Base-by-base conservation (phyloP, 1,140 invertebrate species). In the Lithobius niger region DNA sequence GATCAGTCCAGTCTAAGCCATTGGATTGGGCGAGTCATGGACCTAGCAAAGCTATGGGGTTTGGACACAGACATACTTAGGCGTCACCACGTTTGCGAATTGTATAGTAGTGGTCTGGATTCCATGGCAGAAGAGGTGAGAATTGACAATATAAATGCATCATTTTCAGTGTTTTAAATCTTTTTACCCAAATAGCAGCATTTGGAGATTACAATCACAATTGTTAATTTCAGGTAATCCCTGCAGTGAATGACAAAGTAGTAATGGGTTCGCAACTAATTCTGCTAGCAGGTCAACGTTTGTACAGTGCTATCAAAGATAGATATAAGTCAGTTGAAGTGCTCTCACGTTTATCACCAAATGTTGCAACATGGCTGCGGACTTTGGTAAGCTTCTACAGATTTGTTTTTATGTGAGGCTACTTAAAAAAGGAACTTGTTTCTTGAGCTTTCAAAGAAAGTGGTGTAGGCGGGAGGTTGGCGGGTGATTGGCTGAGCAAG, bases 41-140 rank as follows among this genome's bases (percentile, higher is more conserved):
- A 74, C 19, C 68, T 95, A 22, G 83, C 84, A 0, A 77, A 80
- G 40, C 78, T 84, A 49, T 94, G 91, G 88, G 78, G 80, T 55
- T 68, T 93, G 27, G 81, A 88, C 65, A 73, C 77, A 19, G 85
- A 89, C 62, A 76, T 79, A 59, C 69, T 94, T 28, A 77, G 80
- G 60, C 76, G 82, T 61, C 82, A 87, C 70, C 81, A 89, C 73
- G 77, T 86, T 44, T 78, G 79, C 61, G 79, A 87, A 62, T 71
- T 90, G 16, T 90, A 88, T 65, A 75, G 77, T 1, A 78, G 78
- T 64, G 85, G 85, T 40, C 82, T 82, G 62, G 87, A 92, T 76
- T 74, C 73, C 28, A 66, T 86, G 27, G 88, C 83, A 22, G 78
- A 85, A 67, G 82, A 85, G 68, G 79, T 88, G 60, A 64, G 55